phyloP scores from a whole-genome alignment of 2,797 vertebrate genomes.

The Gorsachius magnificus region DNA sequence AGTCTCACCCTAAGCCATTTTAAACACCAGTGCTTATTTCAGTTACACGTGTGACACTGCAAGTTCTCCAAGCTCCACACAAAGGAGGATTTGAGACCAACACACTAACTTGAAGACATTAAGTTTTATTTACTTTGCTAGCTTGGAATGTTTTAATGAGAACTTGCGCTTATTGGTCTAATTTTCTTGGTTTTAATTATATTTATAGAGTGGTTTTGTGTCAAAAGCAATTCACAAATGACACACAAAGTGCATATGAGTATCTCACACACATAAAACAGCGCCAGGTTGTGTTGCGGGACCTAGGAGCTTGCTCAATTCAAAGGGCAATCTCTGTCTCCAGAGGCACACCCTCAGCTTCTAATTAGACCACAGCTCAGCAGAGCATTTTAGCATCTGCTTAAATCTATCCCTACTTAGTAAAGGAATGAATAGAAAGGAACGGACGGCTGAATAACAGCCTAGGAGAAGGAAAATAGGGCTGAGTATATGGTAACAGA shows the following conservation, averaged over 20 bases:
- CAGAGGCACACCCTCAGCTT: conserved; percentile 35
- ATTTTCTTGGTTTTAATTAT: not conserved
- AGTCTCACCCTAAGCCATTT: not conserved
- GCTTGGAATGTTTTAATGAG: not conserved
- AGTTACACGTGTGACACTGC: not conserved
- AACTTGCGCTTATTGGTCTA: not conserved
- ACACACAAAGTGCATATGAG: not conserved
- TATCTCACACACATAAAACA: not conserved
- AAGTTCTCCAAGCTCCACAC: not conserved
- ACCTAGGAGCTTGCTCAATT: not conserved
- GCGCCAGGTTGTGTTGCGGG: not conserved
- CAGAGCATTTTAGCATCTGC: conserved; percentile 54
- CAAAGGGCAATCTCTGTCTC: conserved; percentile 13
- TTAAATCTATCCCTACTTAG: conserved; percentile 50
- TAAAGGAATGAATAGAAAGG: conserved; percentile 51
- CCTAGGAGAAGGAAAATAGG: not conserved
- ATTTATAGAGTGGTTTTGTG: not conserved
- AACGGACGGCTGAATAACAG: not conserved
- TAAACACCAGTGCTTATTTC: not conserved
- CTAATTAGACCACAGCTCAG: conserved; percentile 59
- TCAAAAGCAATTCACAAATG: not conserved
- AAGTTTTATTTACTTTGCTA: not conserved
- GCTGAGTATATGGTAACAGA: not conserved
- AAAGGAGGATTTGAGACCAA: not conserved
- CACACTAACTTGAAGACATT: not conserved